phyloP scores from a whole-genome alignment of 2,797 vertebrate species.

The Steatocranus sp. region DNA sequence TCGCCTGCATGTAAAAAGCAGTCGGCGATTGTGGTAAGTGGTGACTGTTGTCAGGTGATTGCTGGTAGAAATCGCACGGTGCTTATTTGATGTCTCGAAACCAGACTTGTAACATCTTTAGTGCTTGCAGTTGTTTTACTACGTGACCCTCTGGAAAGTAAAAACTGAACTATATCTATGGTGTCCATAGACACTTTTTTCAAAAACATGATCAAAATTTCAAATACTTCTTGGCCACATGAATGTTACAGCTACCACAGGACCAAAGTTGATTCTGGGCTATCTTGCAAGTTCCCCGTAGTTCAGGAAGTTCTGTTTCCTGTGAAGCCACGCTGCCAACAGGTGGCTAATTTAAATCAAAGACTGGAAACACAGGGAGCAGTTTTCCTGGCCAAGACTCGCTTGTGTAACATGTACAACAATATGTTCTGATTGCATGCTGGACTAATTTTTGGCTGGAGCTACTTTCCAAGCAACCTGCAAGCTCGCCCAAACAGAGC shows the following conservation, averaged over 20 bases:
- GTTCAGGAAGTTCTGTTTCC: background rate
- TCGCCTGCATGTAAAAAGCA: background rate
- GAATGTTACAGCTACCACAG: background rate
- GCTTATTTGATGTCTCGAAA: background rate
- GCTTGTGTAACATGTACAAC: background rate
- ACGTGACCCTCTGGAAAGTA: background rate
- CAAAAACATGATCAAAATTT: background rate
- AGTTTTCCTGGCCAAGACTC: background rate
- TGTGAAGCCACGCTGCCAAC: background rate
- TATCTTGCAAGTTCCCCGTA: background rate
- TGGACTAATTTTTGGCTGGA: background rate
- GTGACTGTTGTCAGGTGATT: background rate
- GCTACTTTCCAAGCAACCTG: background rate
- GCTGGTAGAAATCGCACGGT: background rate
- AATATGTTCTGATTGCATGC: background rate
- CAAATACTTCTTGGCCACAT: background rate
- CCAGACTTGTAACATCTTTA: background rate
- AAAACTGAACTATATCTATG: background rate
- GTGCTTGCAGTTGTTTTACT: background rate
- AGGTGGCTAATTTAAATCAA: background rate
- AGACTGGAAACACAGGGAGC: background rate
- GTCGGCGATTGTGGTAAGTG: background rate
- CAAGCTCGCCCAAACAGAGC: background rate
- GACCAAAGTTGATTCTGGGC: background rate
- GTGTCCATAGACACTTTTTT: background rate